Percentiles rank a stretch among this genome's conserved stretches.
Evolutionary conservation across 2,797 vertebrate species (phyloP).

Genomic region (Zalophus californianus): DNA sequence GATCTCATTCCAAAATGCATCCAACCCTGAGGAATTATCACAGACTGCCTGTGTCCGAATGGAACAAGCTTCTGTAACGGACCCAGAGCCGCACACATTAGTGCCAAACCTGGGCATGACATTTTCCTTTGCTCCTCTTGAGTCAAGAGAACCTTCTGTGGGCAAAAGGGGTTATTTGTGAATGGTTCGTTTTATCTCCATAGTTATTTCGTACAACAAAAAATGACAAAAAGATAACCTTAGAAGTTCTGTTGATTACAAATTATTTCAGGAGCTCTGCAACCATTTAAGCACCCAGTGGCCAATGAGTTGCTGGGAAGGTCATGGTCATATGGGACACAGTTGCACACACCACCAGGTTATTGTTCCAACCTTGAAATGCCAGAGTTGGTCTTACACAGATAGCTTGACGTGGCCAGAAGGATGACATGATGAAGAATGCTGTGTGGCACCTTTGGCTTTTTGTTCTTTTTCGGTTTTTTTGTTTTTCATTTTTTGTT

Average conservation of each 20-base stretch:
- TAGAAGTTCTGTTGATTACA: background rate
- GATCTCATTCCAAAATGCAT: background rate
- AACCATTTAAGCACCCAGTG: background rate
- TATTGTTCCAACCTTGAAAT: background rate
- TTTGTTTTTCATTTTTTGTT: background rate
- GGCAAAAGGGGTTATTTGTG: background rate
- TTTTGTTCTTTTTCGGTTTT: background rate
- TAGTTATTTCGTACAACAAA: background rate
- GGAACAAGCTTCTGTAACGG: background rate
- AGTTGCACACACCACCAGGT: background rate
- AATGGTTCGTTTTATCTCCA: background rate
- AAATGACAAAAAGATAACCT: background rate
- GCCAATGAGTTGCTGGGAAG: background rate
- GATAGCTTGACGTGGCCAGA: background rate
- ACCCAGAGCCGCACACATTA: background rate
- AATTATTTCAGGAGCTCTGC: background rate
- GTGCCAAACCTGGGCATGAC: background rate
- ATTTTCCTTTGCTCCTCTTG: background rate
- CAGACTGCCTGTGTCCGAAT: too few species aligned
- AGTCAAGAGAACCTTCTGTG: background rate
- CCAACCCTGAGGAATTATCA: background rate
- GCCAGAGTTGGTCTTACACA: background rate
- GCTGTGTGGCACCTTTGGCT: fast-evolving
- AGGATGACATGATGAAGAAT: fast-evolving
- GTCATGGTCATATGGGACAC: background rate